Evolutionary conservation across 2,888 invertebrate genomes (phyloP).

Genomic region (Exocentrus adspersus): DNA sequence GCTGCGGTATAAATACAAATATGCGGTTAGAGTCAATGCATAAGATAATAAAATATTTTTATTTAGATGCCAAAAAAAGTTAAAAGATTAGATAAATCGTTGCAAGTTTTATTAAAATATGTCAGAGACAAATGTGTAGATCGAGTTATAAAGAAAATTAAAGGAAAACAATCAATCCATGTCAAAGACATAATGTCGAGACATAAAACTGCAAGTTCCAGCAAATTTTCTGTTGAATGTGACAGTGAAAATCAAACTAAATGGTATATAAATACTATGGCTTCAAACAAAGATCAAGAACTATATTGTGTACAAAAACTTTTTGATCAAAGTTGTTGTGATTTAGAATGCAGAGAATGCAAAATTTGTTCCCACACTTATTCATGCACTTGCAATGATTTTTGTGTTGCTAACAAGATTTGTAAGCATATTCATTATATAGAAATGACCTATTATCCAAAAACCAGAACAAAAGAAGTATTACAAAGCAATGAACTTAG

Average conservation of each 20-base stretch:
- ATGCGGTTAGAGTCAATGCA: constrained; percentile 8
- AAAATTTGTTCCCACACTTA: not conserved
- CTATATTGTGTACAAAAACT: not conserved
- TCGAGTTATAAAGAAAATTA: constrained; percentile 2
- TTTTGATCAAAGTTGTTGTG: not conserved
- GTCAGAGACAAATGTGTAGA: constrained; percentile 9
- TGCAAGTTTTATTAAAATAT: not conserved
- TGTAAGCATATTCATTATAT: not conserved
- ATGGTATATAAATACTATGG: not conserved
- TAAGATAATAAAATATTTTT: constrained; percentile 8
- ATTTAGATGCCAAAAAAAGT: constrained; percentile 4
- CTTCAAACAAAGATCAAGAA: not conserved
- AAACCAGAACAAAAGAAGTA: not conserved
- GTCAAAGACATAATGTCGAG: not conserved
- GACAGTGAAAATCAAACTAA: not conserved
- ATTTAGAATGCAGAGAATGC: not conserved
- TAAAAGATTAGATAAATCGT: constrained; percentile 10
- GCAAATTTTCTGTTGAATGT: not conserved
- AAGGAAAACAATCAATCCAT: constrained; percentile 1
- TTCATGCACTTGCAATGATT: not conserved
- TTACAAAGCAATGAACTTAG: not conserved
- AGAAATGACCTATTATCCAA: not conserved
- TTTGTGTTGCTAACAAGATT: not conserved
- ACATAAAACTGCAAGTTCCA: not conserved
- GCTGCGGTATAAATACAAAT: constrained; percentile 13